Conservation (phyloP, 2,797 vertebrate species). For the Cossypha dichroa region DNA sequence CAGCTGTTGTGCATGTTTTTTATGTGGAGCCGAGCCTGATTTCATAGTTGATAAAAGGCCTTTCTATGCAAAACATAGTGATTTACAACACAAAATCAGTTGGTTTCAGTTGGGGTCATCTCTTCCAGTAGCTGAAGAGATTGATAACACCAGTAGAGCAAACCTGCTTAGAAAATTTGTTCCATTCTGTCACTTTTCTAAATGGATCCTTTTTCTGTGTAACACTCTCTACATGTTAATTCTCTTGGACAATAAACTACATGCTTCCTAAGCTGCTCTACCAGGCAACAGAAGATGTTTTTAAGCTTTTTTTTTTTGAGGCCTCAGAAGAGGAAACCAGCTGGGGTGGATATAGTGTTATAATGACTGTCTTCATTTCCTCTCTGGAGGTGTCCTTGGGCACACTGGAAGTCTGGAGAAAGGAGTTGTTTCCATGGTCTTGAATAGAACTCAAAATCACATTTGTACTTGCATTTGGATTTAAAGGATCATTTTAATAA, state of each 20-base stretch:
- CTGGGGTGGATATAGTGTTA: not conserved
- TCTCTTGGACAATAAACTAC: not conserved
- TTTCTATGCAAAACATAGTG: not conserved
- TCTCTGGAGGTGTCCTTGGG: not conserved
- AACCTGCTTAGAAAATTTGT: not conserved
- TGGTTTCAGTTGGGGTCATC: not conserved
- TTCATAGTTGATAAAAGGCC: slow-evolving; percentile 14
- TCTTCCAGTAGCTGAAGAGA: not conserved
- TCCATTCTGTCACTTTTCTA: not conserved
- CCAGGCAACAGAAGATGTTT: not conserved
- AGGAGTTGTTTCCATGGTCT: not conserved
- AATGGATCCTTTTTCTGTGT: not conserved
- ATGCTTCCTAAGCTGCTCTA: not conserved
- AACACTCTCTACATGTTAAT: not conserved
- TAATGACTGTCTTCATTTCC: not conserved
- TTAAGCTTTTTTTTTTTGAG: not conserved
- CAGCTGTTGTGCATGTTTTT: slow-evolving; percentile 53
- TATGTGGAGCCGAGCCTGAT: not conserved
- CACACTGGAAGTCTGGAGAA: not conserved
- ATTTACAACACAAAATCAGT: not conserved
- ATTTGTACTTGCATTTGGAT: not conserved
- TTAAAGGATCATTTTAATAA: not conserved
- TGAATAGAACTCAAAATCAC: not conserved
- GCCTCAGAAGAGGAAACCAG: not conserved
- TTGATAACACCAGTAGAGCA: not conserved